Percentiles rank a stretch among this genome's conserved stretches.
Conservation (phyloP, 2,888 invertebrate species). For the Nomada fucata region DNA sequence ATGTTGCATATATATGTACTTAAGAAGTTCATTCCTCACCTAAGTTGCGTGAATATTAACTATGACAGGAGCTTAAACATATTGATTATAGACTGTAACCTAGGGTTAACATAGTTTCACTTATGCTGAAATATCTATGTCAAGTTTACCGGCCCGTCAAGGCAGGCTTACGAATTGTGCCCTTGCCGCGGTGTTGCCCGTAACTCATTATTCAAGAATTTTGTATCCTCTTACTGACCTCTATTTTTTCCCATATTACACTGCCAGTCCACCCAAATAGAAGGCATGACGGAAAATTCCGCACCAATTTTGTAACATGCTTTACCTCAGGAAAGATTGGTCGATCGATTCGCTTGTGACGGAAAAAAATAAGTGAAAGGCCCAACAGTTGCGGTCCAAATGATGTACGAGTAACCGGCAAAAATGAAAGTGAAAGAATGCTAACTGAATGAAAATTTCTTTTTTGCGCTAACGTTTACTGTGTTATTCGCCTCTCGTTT, state of each 20-base stretch:
- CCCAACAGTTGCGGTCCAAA: slow-evolving; percentile 51
- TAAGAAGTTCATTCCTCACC: not conserved
- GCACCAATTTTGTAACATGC: not conserved
- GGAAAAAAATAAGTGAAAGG: slow-evolving; percentile 70
- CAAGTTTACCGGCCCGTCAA: not conserved
- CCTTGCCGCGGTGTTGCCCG: not conserved
- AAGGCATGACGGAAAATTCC: too few species aligned
- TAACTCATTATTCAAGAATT: not conserved
- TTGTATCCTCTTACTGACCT: not conserved
- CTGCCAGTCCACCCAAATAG: not conserved
- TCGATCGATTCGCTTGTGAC: slow-evolving; percentile 7
- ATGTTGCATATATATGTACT: not conserved
- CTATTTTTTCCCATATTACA: not conserved
- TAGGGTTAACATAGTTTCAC: not conserved
- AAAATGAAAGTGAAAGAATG: too few species aligned
- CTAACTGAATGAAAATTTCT: too few species aligned
- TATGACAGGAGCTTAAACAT: not conserved
- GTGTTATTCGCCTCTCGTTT: too few species aligned
- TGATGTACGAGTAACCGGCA: not conserved
- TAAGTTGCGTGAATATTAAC: not conserved
- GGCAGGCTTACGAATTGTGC: not conserved
- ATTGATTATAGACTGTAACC: not conserved
- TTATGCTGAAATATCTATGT: not conserved
- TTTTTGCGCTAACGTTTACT: too few species aligned
- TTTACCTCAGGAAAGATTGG: not conserved